Base-by-base conservation (phyloP, 2,113 vertebrate species). In the Oncorhynchus mykiss region DNA sequence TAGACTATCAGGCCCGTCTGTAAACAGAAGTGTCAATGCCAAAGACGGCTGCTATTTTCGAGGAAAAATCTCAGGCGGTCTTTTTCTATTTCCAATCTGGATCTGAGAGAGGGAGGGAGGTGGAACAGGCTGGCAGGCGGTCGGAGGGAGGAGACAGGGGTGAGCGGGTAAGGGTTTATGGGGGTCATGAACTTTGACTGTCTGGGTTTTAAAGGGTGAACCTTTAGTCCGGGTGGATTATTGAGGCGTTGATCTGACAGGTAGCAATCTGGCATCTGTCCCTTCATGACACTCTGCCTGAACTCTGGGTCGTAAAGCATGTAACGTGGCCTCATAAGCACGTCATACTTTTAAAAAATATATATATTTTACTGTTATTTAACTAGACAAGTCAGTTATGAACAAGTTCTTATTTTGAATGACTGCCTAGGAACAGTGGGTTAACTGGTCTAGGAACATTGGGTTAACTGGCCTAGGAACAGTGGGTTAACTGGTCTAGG, bases 31-130 rank as follows among this genome's bases (percentile, higher is more conserved):
- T 72, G 18, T 66, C 64, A 78, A 57, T 51, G 14, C 24, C 29
- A 29, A 70, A 77, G 39, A 49, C 67, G 57, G 72, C 82, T 72
- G 62, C 83, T 80, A 81, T 80, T 85, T 80, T 49, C 1, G 59
- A 77, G 76, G 80, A 84, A 82, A 77, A 62, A 48, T 39, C 39
- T 39, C 39, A 54, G 54, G 70, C 73, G 69, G 25, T 65, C 69
- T 57, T 22, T 75, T 39, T 59, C 49, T 25, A n/a, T 64, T 51
- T 51, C 11, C 14, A 51, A 51, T 12, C 11, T 14, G 49, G 49
- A 51, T 51, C 49, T 51, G 49, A 16, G 49, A 16, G 14, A 5
- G 14, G 1, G 49, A 51, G 49, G 49, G 14, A 51, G 49, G 14
- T 51, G 49, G 14, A 13, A 51, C 14, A 5, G 14, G 14, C 9